Evolutionary conservation across 2,888 invertebrate species (phyloP).

Genomic region (Heliconius ethilla): DNA sequence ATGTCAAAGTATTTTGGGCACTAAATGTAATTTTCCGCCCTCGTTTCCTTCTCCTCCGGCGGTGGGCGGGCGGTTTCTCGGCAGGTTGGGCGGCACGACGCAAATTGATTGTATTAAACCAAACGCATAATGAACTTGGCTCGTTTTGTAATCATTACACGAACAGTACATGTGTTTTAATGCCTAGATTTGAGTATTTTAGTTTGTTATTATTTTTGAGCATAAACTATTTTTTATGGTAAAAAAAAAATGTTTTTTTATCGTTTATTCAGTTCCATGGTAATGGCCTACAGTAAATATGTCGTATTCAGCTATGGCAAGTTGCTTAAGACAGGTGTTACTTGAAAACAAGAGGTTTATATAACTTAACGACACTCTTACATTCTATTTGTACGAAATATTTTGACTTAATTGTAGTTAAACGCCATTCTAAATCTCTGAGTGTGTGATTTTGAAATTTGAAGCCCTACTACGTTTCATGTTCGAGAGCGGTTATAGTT

Average conservation of each 20-base stretch:
- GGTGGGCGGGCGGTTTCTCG: neutral
- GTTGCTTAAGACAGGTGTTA: neutral
- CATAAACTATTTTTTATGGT: neutral
- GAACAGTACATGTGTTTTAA: neutral
- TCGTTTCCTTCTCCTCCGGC: conserved; percentile 28
- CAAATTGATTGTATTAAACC: conserved; percentile 31
- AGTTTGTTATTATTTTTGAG: neutral
- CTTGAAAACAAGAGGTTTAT: neutral
- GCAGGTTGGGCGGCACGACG: neutral
- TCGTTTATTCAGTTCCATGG: neutral
- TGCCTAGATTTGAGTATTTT: neutral
- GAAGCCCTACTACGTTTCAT: conserved; percentile 2
- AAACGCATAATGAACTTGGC: conserved; percentile 32
- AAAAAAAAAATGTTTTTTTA: no score
- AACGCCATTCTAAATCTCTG: neutral
- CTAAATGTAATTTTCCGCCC: conserved; percentile 33
- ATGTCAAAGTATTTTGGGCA: conserved; percentile 25
- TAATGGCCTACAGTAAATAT: no score
- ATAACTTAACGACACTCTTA: neutral
- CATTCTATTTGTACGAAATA: neutral
- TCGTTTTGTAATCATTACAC: conserved; percentile 6
- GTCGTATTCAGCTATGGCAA: neutral
- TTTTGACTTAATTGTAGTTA: neutral
- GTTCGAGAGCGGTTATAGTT: neutral
- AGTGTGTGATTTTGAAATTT: neutral